A percentile compares a stretch with the other conserved stretches of the same genome.
phyloP scores from a whole-genome alignment of 1,140 invertebrate genomes.

The Drosophila bipectinata region DNA sequence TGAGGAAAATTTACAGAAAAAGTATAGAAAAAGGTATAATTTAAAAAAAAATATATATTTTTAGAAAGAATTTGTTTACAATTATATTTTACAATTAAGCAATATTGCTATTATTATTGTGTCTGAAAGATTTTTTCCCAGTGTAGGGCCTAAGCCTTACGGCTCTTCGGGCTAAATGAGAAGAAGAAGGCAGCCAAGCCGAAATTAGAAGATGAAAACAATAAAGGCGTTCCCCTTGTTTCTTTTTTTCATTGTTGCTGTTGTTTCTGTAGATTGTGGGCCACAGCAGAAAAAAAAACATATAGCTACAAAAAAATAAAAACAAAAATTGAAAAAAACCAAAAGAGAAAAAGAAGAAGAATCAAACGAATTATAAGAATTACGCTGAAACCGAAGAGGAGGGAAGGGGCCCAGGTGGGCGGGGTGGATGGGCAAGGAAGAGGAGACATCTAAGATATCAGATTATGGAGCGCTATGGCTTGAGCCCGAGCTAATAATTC shows the following conservation, averaged over 20 bases:
- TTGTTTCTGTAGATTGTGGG: conserved; percentile 50
- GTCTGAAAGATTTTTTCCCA: conserved; percentile 10
- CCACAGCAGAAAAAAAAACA: conserved; percentile 29
- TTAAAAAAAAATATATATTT: too few species aligned
- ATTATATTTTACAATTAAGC: too few species aligned
- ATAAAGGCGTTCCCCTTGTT: conserved; percentile 62
- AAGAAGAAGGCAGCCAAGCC: conserved; percentile 35
- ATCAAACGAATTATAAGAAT: conserved; percentile 77
- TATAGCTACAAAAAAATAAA: conserved; percentile 18
- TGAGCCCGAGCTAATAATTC: conserved; percentile 76
- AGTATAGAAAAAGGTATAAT: too few species aligned
- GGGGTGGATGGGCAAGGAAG: neutral
- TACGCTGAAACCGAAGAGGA: conserved; percentile 62
- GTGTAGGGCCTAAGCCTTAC: conserved; percentile 34
- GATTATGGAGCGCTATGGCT: conserved; percentile 66
- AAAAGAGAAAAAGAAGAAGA: conserved; percentile 37
- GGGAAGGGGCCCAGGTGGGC: conserved; percentile 4
- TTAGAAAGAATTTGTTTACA: too few species aligned
- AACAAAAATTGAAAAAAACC: conserved; percentile 3
- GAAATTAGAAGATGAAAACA: conserved; percentile 56
- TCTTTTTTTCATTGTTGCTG: conserved; percentile 16
- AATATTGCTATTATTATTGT: neutral
- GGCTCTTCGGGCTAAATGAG: conserved; percentile 2
- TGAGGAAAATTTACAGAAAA: too few species aligned
- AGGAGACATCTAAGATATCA: conserved; percentile 73